These are phyloP conservation scores for Apostichopus leukothele DNA, from an alignment of 53 echinoderm and acorn worm genomes.

Conservation along the genomic window DNA sequence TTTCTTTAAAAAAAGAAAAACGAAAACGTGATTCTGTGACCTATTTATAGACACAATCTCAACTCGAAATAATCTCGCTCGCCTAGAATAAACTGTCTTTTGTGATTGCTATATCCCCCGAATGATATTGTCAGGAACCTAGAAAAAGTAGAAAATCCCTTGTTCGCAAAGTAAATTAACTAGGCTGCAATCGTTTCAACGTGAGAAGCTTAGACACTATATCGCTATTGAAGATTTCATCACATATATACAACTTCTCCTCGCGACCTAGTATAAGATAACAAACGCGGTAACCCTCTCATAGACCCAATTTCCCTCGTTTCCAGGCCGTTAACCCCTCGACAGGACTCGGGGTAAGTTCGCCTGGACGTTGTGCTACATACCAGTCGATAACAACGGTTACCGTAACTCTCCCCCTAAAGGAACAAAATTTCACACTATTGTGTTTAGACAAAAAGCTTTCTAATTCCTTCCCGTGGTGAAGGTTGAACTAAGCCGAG, in stretches of 20 bases:
- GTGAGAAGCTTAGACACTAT: neutral
- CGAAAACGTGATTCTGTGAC: neutral
- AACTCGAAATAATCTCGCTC: neutral
- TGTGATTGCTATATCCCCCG: neutral
- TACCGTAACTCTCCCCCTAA: constrained; percentile 3
- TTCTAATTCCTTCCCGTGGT: constrained; percentile 8
- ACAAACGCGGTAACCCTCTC: neutral
- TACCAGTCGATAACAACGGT: constrained; percentile 9
- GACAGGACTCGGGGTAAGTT: neutral
- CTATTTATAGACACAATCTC: constrained; percentile 35
- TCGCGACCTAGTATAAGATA: neutral
- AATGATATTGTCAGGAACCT: constrained; percentile 10
- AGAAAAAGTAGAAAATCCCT: constrained; percentile 34
- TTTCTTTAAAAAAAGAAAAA: neutral
- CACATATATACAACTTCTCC: too few species aligned
- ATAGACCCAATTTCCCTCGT: constrained; percentile 24
- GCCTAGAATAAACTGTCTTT: neutral
- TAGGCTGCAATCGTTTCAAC: constrained; percentile 4
- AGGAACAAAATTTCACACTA: constrained; percentile 12
- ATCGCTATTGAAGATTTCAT: too few species aligned
- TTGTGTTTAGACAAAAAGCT: constrained; percentile 22
- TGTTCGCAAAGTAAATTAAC: constrained; percentile 42
- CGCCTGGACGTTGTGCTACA: constrained; percentile 39
- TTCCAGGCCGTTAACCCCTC: constrained; percentile 17
- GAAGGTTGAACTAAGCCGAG: constrained; percentile 10